Conservation (phyloP, 2,113 vertebrate genomes). For the Acrocephalus kingi region DNA sequence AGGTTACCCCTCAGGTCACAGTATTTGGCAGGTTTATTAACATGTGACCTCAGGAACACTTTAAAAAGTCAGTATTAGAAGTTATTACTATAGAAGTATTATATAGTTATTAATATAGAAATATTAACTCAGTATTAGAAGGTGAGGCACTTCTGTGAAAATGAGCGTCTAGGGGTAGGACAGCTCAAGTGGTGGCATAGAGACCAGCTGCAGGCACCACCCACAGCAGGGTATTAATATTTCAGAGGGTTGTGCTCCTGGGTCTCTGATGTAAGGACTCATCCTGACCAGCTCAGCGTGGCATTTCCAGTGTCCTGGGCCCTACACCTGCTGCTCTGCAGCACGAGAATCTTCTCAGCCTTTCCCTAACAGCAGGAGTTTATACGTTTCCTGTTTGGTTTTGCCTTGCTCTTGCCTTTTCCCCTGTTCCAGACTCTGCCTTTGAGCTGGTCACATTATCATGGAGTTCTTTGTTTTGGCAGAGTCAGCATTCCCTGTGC, state of each 20-base stretch:
- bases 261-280: background rate
- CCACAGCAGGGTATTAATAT: background rate
- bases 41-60: background rate
- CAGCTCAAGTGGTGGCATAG: background rate
- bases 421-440: background rate
- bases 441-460: background rate
- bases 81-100: too few species aligned
- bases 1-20: background rate
- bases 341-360: background rate
- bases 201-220: background rate
- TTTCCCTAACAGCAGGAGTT: background rate
- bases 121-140: background rate
- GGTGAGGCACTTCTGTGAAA: background rate
- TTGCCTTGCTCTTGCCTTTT: background rate
- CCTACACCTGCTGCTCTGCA: background rate
- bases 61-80: background rate
- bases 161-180: background rate
- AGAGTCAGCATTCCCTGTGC: background rate
- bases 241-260: background rate
- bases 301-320: background rate
- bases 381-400: background rate
- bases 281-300: background rate
- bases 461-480: background rate
- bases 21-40: background rate
- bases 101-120: too few species aligned